A percentile compares a stretch with the other conserved stretches of the same genome.
Conservation (phyloP, 2,113 vertebrate species). For the Menidia beryllina region DNA sequence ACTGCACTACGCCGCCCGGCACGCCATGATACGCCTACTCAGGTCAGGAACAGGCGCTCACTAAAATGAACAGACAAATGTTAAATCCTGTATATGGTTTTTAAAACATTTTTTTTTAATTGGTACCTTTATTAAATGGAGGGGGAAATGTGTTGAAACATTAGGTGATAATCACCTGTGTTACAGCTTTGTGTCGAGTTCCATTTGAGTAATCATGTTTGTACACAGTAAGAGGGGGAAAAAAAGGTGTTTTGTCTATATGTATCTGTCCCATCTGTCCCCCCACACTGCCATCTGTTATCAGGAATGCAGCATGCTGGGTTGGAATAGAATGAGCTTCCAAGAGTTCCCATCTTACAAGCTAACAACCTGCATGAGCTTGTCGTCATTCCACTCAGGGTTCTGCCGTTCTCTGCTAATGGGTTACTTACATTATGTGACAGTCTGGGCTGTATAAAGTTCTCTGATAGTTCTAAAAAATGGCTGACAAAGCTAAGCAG, state of each 20-base stretch:
- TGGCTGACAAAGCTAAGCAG: background rate
- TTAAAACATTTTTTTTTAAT: background rate
- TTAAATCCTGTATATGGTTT: no score
- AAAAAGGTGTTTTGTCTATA: conserved; percentile 42
- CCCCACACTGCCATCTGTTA: conserved; percentile 70
- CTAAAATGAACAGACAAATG: no score
- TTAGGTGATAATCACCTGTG: background rate
- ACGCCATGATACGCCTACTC: conserved; percentile 95
- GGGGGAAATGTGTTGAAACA: background rate
- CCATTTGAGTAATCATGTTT: conserved; percentile 12
- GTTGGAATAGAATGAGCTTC: conserved; percentile 52
- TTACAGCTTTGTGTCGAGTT: conserved; percentile 4
- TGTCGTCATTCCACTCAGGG: conserved; percentile 17
- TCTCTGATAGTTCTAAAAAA: background rate
- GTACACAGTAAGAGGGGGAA: conserved; percentile 6
- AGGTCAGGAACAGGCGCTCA: conserved; percentile 83
- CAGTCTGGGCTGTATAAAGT: background rate
- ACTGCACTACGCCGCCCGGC: conserved; percentile 95
- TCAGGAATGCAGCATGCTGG: conserved; percentile 71
- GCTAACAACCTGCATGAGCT: conserved; percentile 32
- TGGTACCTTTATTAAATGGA: background rate
- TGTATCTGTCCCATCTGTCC: conserved; percentile 69
- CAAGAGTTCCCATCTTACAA: conserved; percentile 52
- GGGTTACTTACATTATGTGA: background rate
- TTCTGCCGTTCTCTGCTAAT: background rate